Evolutionary conservation across 2,888 invertebrate species (phyloP).

Genomic region (Buathra laborator): DNA sequence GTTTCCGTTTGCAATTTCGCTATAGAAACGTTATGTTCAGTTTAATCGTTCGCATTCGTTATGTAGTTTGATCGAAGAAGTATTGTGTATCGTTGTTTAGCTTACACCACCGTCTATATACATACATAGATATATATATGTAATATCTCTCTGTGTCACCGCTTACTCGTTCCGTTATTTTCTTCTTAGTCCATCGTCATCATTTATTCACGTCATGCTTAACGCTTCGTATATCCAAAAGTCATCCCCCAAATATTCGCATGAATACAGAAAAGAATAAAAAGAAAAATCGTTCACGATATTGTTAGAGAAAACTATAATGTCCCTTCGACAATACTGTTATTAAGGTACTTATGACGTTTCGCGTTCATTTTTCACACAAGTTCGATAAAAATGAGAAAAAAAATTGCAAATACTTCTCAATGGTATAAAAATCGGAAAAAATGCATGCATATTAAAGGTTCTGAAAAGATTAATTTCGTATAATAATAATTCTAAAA

Average conservation of each 20-base stretch:
- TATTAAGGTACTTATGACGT: not conserved
- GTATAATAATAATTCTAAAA: too few relatives aligned
- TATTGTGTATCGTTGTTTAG: conserved; percentile 75
- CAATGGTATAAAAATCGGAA: too few relatives aligned
- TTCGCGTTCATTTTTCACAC: too few relatives aligned
- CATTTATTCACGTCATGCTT: conserved; percentile 64
- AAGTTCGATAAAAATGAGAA: too few relatives aligned
- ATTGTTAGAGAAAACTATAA: conserved; percentile 1
- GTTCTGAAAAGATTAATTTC: too few relatives aligned
- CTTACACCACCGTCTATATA: conserved; percentile 54
- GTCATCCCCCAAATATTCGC: conserved; percentile 42
- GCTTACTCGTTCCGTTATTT: conserved; percentile 37
- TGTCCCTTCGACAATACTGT: conserved; percentile 3
- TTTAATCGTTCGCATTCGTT: conserved; percentile 74
- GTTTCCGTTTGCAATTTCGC: conserved; percentile 31
- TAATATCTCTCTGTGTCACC: conserved; percentile 65
- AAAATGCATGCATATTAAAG: too few relatives aligned
- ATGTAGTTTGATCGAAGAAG: conserved; percentile 67
- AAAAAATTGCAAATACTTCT: too few relatives aligned
- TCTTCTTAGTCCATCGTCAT: conserved; percentile 53
- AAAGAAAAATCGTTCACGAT: conserved; percentile 1
- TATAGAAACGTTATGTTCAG: conserved; percentile 70
- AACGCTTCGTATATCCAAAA: conserved; percentile 49
- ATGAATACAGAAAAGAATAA: conserved; percentile 41
- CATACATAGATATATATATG: conserved; percentile 16